Evolutionary conservation across 2,797 vertebrate genomes (phyloP), one percentile per base, ranked within the genome.

Genomic region (Peromyscus eremicus): DNA sequence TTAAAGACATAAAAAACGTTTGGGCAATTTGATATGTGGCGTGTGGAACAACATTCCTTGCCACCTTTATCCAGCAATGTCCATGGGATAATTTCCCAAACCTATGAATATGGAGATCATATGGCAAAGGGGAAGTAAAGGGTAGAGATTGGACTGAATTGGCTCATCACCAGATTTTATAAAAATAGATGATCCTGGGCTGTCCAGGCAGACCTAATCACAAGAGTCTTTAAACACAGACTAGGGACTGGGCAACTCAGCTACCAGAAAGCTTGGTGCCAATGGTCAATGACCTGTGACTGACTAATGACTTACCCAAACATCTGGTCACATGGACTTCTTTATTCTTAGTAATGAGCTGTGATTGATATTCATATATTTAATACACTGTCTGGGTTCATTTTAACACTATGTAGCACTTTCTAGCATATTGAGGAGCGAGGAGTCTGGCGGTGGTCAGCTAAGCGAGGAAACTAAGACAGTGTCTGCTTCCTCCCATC

Each of bases 281-380:
- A 43, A 84, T 1, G 11, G 82, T 88, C 49, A 64, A 46, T 29
- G 17, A 64, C 68, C 60, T 40, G 71, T 12, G 4, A 57, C n/a
- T 12, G 4, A 57, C 52, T 32, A 17, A 60, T 62, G 77, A 80
- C 60, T 85, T 46, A 85, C 64, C 57, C 43, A 52, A 17, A 90
- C 32, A 60, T 55, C 76, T 66, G 40, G 37, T 9, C 62, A 75
- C 27, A 55, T 40, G 34, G 49, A 23, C 60, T 71, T 80, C 89
- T 96, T 85, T 49, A 23, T 89, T 93, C 62, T 34, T 91, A 93
- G 46, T 25, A 68, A 92, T 76, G 73, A 87, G 40, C 81, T 34
- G 8, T 52, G 34, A 81, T 46, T 73, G 60, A 12, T n/a, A 34
- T 40, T 80, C 49, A 2, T 71, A 8, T 23, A 49, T 85, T 75